Conservation (phyloP, 1,140 invertebrate genomes). For the Drosophila mauritiana region DNA sequence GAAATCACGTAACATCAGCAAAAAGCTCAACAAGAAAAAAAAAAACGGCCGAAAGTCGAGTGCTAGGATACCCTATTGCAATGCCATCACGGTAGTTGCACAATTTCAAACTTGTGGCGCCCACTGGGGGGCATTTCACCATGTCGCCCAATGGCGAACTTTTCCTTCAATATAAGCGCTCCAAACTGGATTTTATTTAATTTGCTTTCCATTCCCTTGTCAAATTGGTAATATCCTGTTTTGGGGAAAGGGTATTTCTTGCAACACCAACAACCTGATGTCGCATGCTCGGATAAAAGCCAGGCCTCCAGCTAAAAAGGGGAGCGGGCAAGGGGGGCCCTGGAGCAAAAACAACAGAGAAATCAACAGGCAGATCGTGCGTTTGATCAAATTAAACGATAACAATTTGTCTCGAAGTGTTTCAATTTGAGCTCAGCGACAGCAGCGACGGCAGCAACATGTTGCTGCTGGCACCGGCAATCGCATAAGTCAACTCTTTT, state of each 20-base stretch:
- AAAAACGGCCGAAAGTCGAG: not conserved
- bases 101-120: not conserved
- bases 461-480: conserved; percentile 65
- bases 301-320: not conserved
- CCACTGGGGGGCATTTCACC: not conserved
- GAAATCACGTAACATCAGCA: conserved; percentile 72
- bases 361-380: conserved; percentile 82
- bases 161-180: no score
- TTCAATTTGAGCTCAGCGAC: conserved; percentile 74
- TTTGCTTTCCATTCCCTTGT: not conserved
- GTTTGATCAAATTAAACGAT: conserved; percentile 85
- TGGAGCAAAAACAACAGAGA: conserved; percentile 39
- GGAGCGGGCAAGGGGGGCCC: not conserved
- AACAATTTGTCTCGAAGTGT: conserved; percentile 85
- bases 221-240: not conserved
- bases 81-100: not conserved
- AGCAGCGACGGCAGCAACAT: conserved; percentile 47
- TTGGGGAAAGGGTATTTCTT: not conserved
- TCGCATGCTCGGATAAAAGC: conserved; percentile 33
- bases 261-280: conserved; percentile 53
- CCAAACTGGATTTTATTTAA: not conserved
- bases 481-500: conserved; percentile 77
- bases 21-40: conserved; percentile 8
- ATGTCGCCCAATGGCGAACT: not conserved
- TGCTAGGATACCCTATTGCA: not conserved